Evolutionary conservation across 2,113 vertebrate genomes (phyloP).

Genomic region (Mastomys coucha): DNA sequence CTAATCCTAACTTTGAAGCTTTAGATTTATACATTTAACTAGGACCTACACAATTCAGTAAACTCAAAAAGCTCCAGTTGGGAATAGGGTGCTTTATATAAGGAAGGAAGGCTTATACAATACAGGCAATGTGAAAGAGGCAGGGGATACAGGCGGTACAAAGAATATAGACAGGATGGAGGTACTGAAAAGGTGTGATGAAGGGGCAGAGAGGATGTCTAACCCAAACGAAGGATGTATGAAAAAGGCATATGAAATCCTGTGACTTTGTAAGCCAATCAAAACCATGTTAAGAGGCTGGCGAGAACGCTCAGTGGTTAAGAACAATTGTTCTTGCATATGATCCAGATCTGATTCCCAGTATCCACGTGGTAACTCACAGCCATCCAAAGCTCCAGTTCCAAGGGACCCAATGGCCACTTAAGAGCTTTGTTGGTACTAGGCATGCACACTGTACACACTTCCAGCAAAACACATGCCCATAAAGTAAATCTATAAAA

Average conservation of each 20-base stretch:
- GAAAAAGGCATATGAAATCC: not conserved
- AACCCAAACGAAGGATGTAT: not conserved
- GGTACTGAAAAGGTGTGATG: not conserved
- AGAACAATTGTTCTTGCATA: not conserved
- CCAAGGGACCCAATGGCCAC: not conserved
- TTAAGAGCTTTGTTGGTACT: not conserved
- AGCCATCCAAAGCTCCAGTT: not conserved
- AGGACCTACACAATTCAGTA: not conserved
- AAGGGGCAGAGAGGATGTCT: not conserved
- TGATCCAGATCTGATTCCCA: not conserved
- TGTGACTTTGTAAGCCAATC: not conserved
- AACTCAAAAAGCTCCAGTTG: not conserved
- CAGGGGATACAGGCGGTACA: not conserved
- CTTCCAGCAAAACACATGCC: not conserved
- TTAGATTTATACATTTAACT: not conserved
- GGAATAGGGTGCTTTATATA: not conserved
- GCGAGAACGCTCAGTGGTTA: not conserved
- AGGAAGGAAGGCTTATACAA: not conserved
- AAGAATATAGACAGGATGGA: not conserved
- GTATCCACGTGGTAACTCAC: not conserved
- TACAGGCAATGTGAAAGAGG: not conserved
- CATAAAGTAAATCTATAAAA: not conserved
- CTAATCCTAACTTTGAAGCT: not conserved
- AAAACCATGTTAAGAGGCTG: not conserved
- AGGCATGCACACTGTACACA: not conserved